Base-by-base conservation (phyloP, 2,888 invertebrate species). In the Drosophila phalerata region DNA sequence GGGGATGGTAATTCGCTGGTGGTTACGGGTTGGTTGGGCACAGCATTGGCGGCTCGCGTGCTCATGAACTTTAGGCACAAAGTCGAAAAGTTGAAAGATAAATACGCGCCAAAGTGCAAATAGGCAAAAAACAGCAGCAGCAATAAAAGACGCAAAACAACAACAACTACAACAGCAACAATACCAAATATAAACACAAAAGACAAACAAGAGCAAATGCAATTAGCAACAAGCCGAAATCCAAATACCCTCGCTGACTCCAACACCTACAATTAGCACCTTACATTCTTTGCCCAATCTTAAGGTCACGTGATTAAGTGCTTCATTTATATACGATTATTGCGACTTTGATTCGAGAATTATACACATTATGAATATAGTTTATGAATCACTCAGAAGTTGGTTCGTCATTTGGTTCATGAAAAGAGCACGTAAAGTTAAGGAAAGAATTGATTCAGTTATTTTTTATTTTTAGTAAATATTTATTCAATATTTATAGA, bases 51-150 rank as follows among this genome's bases (percentile, higher is more conserved):
- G 52, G 52, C 51, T 62, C 58, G 56, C 55, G 42, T 69, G 77
- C 77, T 79, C 84, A 62, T 79, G 85, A 81, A 79, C 85, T 84
- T 79, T 79, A 62, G 67, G 81, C 81, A 63, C 70, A 84, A 81
- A 84, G 77, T 84, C 77, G 77, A 81, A 82, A 81, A 82, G 85
- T 82, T 81, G 66, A 79, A 82, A 82, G 82, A 81, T 85, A 82
- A 82, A 82, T 85, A 82, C 66, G 68, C 81, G 79, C 58, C 81
- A 60, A 76, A 70, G 69, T 78, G 84, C 69, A 81, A 81, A 81
- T 81, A 84, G 81, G 70, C 73, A 77, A 84, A 71, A 68, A 38
- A 37, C 34, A 53, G 52, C 61, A 65, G 30, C 61, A 53, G 6
- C 58, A 66, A 25, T 47, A 67, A 38, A 60, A 49, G 49, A 65